A percentile compares a stretch with the other conserved stretches of the same genome.
These are phyloP conservation scores for Nycticebus coucang DNA, from an alignment of 2,113 vertebrate genomes.

Conservation along the genomic window DNA sequence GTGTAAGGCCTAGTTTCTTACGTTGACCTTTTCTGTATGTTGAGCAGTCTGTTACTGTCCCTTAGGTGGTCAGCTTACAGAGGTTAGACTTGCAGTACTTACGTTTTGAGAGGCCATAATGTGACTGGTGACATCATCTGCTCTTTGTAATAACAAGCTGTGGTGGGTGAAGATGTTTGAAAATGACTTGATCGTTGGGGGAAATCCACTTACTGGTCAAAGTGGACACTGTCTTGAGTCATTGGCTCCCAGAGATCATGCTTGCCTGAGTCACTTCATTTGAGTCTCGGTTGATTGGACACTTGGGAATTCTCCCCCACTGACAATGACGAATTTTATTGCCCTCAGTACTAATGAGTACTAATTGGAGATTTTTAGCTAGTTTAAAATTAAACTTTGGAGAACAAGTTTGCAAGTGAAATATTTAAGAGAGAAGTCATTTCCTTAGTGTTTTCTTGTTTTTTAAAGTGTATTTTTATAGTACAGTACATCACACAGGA, in stretches of 20 bases:
- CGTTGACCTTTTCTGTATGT: too few relatives aligned
- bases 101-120: background rate
- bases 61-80: too few relatives aligned
- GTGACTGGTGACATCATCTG: background rate
- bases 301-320: conserved; percentile 17
- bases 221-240: conserved; percentile 38
- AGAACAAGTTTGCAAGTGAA: conserved; percentile 53
- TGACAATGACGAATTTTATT: conserved; percentile 60
- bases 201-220: conserved; percentile 31
- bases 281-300: conserved; percentile 10
- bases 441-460: background rate
- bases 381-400: conserved; percentile 60
- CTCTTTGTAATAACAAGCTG: background rate
- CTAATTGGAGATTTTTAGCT: conserved; percentile 42
- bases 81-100: background rate
- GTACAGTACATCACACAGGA: background rate
- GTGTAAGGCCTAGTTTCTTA: too few relatives aligned
- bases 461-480: background rate
- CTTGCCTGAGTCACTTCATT: conserved; percentile 21
- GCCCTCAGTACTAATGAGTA: conserved; percentile 45
- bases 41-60: too few relatives aligned
- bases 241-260: background rate
- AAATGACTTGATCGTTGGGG: conserved; percentile 32
- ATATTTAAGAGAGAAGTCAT: conserved; percentile 26
- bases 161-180: background rate